Evolutionary conservation across 2,113 vertebrate species (phyloP).

Genomic region (Apteryx owenii): DNA sequence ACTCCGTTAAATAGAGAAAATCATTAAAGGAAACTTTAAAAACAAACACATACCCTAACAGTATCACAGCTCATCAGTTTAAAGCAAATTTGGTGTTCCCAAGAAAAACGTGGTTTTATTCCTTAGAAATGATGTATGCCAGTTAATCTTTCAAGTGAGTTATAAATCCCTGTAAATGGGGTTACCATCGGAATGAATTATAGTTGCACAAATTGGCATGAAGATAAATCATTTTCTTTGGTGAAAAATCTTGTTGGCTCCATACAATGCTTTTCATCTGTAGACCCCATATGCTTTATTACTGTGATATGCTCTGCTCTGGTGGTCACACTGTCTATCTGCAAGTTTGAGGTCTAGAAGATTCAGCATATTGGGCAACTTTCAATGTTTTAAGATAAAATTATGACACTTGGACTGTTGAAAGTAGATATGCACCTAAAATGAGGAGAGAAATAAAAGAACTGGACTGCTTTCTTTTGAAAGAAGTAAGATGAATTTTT

Average conservation of each 20-base stretch:
- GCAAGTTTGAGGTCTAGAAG: accelerated
- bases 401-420: background rate
- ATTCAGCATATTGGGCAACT: background rate
- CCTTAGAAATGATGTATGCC: background rate
- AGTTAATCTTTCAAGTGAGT: slow-evolving; percentile 25
- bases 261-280: background rate
- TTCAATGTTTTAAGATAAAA: background rate
- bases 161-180: slow-evolving; percentile 16
- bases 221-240: slow-evolving; percentile 37
- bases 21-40: background rate
- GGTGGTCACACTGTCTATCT: background rate
- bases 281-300: background rate
- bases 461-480: background rate
- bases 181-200: slow-evolving; percentile 24
- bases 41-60: background rate
- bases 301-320: background rate
- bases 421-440: background rate
- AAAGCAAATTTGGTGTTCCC: background rate
- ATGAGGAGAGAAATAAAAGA: background rate
- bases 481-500: background rate
- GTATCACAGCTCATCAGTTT: background rate
- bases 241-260: background rate
- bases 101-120: background rate
- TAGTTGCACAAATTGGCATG: background rate
- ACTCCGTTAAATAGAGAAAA: background rate